A percentile compares a stretch with the other conserved stretches of the same genome.
phyloP scores from a whole-genome alignment of 2,113 vertebrate species.

The Neomonachus schauinslandi region DNA sequence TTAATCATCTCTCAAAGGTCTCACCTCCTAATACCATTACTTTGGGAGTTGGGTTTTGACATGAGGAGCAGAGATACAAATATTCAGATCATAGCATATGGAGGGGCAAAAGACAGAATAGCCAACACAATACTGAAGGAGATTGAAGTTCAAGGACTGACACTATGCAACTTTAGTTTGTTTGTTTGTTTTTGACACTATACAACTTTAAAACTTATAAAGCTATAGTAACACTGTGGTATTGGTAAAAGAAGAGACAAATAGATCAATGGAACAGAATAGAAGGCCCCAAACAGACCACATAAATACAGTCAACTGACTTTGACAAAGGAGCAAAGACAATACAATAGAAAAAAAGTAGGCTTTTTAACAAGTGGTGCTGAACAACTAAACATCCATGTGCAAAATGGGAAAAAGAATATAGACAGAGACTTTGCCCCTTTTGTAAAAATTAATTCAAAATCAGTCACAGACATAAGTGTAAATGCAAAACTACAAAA shows the following conservation, averaged over 20 bases:
- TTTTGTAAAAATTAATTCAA: neutral
- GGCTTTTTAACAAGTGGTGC: neutral
- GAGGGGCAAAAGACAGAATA: neutral
- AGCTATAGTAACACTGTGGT: neutral
- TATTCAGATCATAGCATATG: neutral
- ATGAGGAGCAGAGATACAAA: neutral
- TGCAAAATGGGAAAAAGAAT: neutral
- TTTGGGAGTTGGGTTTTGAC: neutral
- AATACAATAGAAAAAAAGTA: neutral
- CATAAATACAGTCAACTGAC: neutral
- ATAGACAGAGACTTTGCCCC: neutral
- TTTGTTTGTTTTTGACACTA: neutral
- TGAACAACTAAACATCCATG: neutral
- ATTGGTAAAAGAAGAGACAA: neutral
- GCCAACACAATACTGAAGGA: neutral
- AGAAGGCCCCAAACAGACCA: neutral
- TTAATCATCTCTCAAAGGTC: neutral
- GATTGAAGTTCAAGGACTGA: neutral
- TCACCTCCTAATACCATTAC: neutral
- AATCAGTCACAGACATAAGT: neutral
- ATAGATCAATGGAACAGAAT: neutral
- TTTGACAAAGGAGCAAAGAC: neutral
- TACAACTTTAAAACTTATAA: neutral
- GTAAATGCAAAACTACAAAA: neutral
- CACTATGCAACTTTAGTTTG: neutral